Evolutionary conservation across 1,140 invertebrate genomes (phyloP), one percentile per base, ranked within the genome.

Genomic region (Brachystomella parvula): DNA sequence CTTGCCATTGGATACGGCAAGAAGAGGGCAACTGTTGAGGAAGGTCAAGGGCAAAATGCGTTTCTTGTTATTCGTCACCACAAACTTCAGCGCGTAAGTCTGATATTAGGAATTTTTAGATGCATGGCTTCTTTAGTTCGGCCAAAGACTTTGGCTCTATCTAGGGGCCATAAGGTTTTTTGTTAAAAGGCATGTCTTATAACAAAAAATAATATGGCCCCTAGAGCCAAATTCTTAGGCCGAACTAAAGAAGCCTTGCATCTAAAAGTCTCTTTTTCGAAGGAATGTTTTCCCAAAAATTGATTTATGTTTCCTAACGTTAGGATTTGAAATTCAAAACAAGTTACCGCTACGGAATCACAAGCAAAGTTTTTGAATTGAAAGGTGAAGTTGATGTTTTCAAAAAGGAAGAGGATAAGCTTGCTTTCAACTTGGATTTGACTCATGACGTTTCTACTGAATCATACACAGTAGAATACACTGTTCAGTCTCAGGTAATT

Each of bases 301-400:
- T 53, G 9, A 53, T 53, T 53, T 53, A 17, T 15, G 6, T 53
- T 53, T 53, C 6, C 49, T 19, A 6, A 39, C 6, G 6, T 57
- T 29, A 60, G 58, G 33, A 60, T 60, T 26, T 60, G 24, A 60
- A 60, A 32, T 3, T 60, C 6, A 12, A 9, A 9, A 60, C 21
- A 29, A 60, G 24, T 3, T 60, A 60, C 29, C 29, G 58, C 3
- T 60, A 60, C 58, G 58, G 58, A 60, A 24, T 32, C 58, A n/a
- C 29, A 6, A 30, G 33, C 29, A 30, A 35, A 60, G 58, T 60
- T n/a, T 60, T 60, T 26, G 33, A 60, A 30, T 17, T 32, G 6
- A 15, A 19, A 9, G 30, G 6, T n/a, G 58, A 60, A 24, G 9
- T 31, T 35, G 58, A 60, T 29, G 30, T 60, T 60, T 60, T 60